Evolutionary conservation across 2,797 vertebrate species (phyloP).

Genomic region (Sylvilagus floridanus): DNA sequence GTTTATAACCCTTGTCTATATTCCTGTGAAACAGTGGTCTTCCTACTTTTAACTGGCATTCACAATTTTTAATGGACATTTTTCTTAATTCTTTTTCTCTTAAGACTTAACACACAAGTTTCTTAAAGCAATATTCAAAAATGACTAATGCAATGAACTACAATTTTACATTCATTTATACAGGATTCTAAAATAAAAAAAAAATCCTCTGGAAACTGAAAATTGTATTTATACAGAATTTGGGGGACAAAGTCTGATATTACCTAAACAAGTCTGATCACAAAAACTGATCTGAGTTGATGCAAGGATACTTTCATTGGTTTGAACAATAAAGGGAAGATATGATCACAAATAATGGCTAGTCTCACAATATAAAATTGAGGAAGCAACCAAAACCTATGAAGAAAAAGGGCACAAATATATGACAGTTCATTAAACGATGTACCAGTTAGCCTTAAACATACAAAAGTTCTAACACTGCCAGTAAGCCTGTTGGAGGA

Average conservation of each 20-base stretch:
- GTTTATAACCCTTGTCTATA: no score
- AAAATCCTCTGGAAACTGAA: background rate
- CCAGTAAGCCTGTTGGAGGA: background rate
- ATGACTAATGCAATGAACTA: background rate
- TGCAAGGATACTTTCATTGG: background rate
- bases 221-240: conserved; percentile 9
- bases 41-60: no score
- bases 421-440: background rate
- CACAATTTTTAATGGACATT: background rate
- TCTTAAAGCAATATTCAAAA: background rate
- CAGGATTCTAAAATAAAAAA: background rate
- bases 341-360: background rate
- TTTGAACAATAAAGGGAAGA: background rate
- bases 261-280: background rate
- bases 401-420: background rate
- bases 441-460: background rate
- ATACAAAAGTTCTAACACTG: conserved; percentile 24
- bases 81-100: conserved; percentile 51
- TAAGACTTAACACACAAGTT: background rate
- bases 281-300: background rate
- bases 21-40: no score
- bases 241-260: background rate
- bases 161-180: background rate
- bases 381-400: background rate
- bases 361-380: background rate